Evolutionary conservation across 2,113 vertebrate genomes (phyloP).

Genomic region (Eulacestoma nigropectus): DNA sequence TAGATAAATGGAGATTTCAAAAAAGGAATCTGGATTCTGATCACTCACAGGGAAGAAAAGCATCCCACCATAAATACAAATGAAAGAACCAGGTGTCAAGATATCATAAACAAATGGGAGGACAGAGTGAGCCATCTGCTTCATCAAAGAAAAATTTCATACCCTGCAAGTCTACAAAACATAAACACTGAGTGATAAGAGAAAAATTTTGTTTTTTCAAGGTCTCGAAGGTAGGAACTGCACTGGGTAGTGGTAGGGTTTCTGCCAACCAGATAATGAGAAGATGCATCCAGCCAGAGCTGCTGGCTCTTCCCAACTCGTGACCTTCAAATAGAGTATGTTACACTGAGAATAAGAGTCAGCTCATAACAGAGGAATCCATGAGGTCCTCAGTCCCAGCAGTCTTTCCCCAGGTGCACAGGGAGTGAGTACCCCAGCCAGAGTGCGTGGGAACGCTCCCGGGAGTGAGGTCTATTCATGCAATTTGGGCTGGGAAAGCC

Average conservation of each 20-base stretch:
- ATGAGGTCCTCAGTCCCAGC: neutral
- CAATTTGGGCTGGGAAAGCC: neutral
- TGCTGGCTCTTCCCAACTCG: neutral
- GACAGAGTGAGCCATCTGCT: slow-evolving; percentile 24
- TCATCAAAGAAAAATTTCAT: slow-evolving; percentile 26
- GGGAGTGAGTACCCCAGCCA: neutral
- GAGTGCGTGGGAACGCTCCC: neutral
- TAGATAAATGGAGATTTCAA: neutral
- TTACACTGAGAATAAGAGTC: neutral
- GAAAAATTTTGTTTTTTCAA: neutral
- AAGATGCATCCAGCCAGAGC: neutral
- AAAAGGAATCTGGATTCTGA: neutral
- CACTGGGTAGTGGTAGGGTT: neutral
- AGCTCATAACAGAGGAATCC: neutral
- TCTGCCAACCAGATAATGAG: neutral
- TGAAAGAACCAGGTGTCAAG: slow-evolving; percentile 28
- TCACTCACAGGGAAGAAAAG: neutral
- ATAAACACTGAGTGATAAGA: slow-evolving; percentile 7
- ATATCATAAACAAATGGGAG: slow-evolving; percentile 12
- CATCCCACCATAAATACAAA: neutral
- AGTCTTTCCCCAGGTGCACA: fast-evolving
- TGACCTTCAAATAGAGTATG: neutral
- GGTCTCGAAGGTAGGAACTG: neutral
- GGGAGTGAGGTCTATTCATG: neutral
- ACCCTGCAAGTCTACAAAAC: neutral